Evolutionary conservation across 2,797 vertebrate species (phyloP).

Genomic region (Chloroceryle amazona): DNA sequence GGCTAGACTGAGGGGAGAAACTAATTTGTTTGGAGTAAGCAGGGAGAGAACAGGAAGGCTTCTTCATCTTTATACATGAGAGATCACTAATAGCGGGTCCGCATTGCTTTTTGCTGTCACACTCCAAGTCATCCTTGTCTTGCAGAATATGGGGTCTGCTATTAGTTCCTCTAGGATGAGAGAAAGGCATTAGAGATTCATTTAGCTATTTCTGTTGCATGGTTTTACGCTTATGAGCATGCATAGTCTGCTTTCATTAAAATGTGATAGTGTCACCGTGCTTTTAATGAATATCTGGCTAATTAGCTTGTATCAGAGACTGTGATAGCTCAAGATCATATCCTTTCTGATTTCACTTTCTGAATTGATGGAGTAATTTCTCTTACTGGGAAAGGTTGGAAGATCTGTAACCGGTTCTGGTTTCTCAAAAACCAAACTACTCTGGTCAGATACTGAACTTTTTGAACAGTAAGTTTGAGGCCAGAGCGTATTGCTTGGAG

Average conservation of each 20-base stretch:
- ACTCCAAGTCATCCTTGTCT: not conserved
- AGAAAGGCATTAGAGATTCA: not conserved
- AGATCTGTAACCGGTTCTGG: not conserved
- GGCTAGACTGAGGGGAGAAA: not conserved
- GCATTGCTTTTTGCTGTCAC: not conserved
- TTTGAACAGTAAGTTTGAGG: not conserved
- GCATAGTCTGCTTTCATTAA: not conserved
- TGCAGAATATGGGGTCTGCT: not conserved
- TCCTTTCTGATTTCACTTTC: not conserved
- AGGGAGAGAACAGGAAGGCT: not conserved
- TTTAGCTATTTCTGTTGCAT: not conserved
- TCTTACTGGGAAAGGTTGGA: not conserved
- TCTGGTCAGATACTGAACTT: not conserved
- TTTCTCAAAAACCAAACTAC: not conserved
- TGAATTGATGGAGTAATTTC: not conserved
- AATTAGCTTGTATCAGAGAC: not conserved
- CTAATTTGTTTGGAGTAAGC: not conserved
- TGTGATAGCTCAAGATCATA: not conserved
- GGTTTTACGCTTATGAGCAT: not conserved
- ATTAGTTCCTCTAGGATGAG: not conserved
- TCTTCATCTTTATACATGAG: not conserved
- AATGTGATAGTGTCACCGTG: accelerated
- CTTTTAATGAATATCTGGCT: not conserved
- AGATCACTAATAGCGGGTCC: not conserved
- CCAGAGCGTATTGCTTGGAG: not conserved